These are phyloP conservation scores for Anguilla obscura DNA, from an alignment of 2,797 vertebrate genomes.

Conservation along the genomic window DNA sequence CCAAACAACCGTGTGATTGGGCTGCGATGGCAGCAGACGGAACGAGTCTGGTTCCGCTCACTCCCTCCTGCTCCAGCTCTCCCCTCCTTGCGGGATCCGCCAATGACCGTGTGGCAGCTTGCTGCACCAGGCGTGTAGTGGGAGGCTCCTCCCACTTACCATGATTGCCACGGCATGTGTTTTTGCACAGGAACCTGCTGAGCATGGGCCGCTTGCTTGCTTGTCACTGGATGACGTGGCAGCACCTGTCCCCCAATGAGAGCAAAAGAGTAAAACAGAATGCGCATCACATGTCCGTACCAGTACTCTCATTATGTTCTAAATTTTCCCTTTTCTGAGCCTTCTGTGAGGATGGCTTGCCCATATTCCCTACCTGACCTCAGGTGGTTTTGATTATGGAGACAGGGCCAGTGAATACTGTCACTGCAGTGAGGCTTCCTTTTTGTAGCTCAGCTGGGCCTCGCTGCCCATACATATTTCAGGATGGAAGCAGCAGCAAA, in stretches of 20 bases:
- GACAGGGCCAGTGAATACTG: background rate
- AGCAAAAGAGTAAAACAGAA: background rate
- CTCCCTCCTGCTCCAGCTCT: background rate
- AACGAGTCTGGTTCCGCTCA: background rate
- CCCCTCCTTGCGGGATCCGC: background rate
- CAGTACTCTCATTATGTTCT: background rate
- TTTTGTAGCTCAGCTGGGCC: background rate
- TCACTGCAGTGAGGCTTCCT: background rate
- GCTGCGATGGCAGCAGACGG: background rate
- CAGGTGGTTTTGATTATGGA: background rate
- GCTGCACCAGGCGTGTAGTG: background rate
- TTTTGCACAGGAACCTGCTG: background rate
- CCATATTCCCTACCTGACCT: background rate
- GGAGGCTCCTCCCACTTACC: background rate
- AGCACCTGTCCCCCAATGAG: background rate
- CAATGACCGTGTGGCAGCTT: background rate
- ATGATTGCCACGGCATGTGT: background rate
- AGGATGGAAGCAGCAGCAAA: background rate
- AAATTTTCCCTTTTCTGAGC: background rate
- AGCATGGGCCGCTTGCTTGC: background rate
- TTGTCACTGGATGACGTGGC: background rate
- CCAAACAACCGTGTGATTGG: background rate
- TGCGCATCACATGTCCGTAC: background rate
- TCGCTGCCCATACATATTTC: background rate
- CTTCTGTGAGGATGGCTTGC: slow-evolving; percentile 6